These are phyloP conservation scores for Pristiophorus japonicus DNA, from an alignment of 2,113 vertebrate genomes.

Conservation along the genomic window DNA sequence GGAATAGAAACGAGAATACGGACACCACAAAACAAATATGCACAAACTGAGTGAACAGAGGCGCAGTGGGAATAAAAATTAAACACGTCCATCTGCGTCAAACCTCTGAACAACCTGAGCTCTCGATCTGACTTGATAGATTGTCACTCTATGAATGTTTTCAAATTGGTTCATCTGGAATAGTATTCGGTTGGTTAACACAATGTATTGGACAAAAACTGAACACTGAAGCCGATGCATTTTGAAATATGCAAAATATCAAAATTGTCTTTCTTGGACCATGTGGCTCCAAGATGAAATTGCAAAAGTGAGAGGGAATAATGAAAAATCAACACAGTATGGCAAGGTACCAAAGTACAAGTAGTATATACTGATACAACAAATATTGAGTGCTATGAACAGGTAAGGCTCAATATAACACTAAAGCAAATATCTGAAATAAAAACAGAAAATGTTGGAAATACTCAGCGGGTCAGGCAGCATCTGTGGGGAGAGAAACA, in stretches of 20 bases:
- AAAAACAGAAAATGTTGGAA: no score
- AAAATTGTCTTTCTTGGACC: background rate
- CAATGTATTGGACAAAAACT: background rate
- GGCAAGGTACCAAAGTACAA: background rate
- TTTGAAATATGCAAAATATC: background rate
- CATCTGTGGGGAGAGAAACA: no score
- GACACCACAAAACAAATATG: constrained; percentile 39
- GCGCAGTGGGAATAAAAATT: constrained; percentile 44
- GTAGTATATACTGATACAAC: background rate
- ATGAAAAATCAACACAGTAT: background rate
- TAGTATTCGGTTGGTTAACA: no score
- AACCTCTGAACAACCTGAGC: background rate
- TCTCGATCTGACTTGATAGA: background rate
- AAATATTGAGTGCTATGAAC: background rate
- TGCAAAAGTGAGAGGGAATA: background rate
- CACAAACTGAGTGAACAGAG: constrained; percentile 40
- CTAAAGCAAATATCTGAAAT: no score
- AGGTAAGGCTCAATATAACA: background rate
- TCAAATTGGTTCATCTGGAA: constrained; percentile 10
- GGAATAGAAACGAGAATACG: constrained; percentile 47
- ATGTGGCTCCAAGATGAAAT: background rate
- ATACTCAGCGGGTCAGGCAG: no score
- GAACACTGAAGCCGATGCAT: background rate
- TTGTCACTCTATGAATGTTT: background rate
- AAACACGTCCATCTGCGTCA: constrained; percentile 44